Conservation (phyloP, 1,140 invertebrate species). For the Cydia amplana region DNA sequence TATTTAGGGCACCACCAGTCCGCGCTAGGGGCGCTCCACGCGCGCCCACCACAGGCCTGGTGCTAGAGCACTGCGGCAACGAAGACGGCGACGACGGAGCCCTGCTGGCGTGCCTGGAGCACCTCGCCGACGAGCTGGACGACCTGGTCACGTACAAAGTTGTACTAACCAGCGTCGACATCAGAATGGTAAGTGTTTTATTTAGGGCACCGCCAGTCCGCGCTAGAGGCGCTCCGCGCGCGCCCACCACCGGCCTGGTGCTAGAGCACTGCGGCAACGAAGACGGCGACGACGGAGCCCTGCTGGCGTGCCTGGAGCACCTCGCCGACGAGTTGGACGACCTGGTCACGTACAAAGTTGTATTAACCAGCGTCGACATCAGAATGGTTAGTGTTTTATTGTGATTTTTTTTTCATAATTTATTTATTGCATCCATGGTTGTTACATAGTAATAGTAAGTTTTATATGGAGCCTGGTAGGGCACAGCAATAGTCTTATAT, state of each 20-base stretch:
- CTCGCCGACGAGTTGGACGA: slow-evolving; percentile 64
- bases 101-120: slow-evolving; percentile 69
- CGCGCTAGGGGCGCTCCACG: slow-evolving; percentile 58
- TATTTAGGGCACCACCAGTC: slow-evolving; percentile 51
- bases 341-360: slow-evolving; percentile 69
- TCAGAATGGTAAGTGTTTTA: slow-evolving; percentile 59
- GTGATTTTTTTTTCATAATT: too few species aligned
- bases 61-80: slow-evolving; percentile 59
- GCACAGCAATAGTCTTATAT: too few species aligned
- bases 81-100: slow-evolving; percentile 68
- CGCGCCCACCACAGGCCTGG: slow-evolving; percentile 57
- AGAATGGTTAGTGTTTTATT: slow-evolving; percentile 58
- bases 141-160: slow-evolving; percentile 72
- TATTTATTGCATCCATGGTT: too few species aligned
- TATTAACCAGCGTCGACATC: slow-evolving; percentile 69
- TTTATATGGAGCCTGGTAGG: too few species aligned
- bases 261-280: slow-evolving; percentile 58
- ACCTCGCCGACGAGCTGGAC: slow-evolving; percentile 58
- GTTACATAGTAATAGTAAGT: too few species aligned
- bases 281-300: slow-evolving; percentile 68
- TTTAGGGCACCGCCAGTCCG: slow-evolving; percentile 53
- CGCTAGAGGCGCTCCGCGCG: slow-evolving; percentile 56
- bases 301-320: slow-evolving; percentile 68
- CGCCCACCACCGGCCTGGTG: slow-evolving; percentile 59
- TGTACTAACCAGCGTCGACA: slow-evolving; percentile 70